These are phyloP conservation scores for Pantherophis alleghaniensis DNA, from an alignment of 2,797 vertebrate genomes.

Conservation along the genomic window DNA sequence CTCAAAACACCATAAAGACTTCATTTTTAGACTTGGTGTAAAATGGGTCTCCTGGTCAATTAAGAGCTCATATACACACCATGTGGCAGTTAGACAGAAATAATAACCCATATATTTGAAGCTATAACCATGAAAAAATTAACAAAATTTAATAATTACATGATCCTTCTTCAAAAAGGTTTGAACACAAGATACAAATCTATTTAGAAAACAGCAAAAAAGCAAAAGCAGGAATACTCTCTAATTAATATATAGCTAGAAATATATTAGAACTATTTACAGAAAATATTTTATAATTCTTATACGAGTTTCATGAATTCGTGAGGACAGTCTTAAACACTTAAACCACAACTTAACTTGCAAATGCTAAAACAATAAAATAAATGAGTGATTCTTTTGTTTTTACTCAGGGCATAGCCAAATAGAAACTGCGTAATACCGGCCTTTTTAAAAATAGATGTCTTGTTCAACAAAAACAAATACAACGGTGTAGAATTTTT, in stretches of 20 bases:
- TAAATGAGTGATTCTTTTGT: background rate
- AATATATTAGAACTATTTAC: background rate
- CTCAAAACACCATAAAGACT: background rate
- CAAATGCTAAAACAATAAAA: background rate
- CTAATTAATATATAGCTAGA: background rate
- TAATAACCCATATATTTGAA: background rate
- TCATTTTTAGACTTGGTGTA: background rate
- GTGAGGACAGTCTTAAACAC: background rate
- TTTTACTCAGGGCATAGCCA: background rate
- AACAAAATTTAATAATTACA: background rate
- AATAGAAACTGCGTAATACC: background rate
- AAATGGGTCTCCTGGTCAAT: background rate
- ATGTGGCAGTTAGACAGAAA: background rate
- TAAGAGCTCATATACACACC: background rate
- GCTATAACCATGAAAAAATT: background rate
- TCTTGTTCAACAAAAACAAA: background rate
- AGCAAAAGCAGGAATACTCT: background rate
- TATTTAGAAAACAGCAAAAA: background rate
- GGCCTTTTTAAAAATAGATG: background rate
- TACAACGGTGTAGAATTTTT: background rate
- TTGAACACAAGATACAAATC: background rate
- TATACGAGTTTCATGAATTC: background rate
- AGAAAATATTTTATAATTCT: background rate
- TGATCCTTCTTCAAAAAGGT: background rate
- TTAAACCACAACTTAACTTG: background rate